Evolutionary conservation across 1,140 invertebrate species (phyloP), one percentile per base, ranked within the genome.

Genomic region (Ooceraea biroi): DNA sequence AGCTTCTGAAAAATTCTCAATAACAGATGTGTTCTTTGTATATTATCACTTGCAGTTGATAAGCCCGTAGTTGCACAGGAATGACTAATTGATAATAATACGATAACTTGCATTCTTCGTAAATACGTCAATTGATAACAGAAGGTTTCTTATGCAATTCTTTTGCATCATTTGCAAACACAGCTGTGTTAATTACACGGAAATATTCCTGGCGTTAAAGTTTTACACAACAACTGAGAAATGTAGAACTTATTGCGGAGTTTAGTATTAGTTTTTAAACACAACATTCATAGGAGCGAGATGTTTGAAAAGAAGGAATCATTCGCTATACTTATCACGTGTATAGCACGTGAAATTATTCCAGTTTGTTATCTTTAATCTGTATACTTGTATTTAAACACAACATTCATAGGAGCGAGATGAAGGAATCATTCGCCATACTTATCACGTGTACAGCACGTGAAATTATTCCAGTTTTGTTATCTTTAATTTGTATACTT

Each of bases 341-440:
- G 5, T 50, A 11, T 27, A 12, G n/a, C n/a, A n/a, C n/a, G n/a
- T 41, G 10, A 78, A 30, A 78, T 68, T 68, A 69, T 44, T 78
- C 11, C 22, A 3, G 55, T 52, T 17, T 14, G 14, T 48, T 27
- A 22, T 7, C 1, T 50, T 27, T 48, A 22, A 48, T 50, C 48
- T n/a, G 0, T 44, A 14, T 10, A 69, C 25, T 11, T 36, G 4
- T 12, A n/a, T n/a, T n/a, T n/a, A n/a, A n/a, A n/a, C n/a, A n/a
- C n/a, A n/a, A n/a, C n/a, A n/a, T n/a, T n/a, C n/a, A n/a, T n/a
- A n/a, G n/a, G n/a, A n/a, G n/a, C n/a, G n/a, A n/a, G 2, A 17
- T 66, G n/a, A 44, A 44, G 10, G 25, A 44, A 8, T 66, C n/a
- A 12, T 25, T 66, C 27, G 25, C 14, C 63, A n/a, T n/a, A n/a